Conservation (phyloP, 2,888 invertebrate species). For the Lithosia quadra region DNA sequence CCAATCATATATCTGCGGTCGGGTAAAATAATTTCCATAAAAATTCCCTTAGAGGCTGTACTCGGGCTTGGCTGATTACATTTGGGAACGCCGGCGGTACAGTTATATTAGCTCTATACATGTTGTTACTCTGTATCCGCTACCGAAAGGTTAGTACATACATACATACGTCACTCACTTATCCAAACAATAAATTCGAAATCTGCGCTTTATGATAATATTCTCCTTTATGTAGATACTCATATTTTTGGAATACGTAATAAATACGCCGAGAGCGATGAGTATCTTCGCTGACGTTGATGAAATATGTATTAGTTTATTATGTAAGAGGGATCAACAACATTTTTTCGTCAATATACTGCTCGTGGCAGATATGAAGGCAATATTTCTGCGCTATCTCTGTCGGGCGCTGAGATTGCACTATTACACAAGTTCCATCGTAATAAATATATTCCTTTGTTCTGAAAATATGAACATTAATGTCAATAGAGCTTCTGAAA, state of each 20-base stretch:
- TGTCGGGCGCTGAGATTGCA: slow-evolving; percentile 73
- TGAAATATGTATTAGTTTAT: slow-evolving; percentile 74
- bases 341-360: slow-evolving; percentile 74
- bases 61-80: slow-evolving; percentile 59
- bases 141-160: neutral
- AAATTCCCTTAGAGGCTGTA: slow-evolving; percentile 52
- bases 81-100: slow-evolving; percentile 48
- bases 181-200: slow-evolving; percentile 16
- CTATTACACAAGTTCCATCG: slow-evolving; percentile 69
- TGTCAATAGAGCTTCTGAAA: slow-evolving; percentile 46
- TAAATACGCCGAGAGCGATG: slow-evolving; percentile 31
- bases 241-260: slow-evolving; percentile 32
- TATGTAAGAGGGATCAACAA: slow-evolving; percentile 68
- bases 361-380: slow-evolving; percentile 70
- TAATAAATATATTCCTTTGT: slow-evolving; percentile 53
- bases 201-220: slow-evolving; percentile 28
- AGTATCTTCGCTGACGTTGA: slow-evolving; percentile 57
- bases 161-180: slow-evolving; percentile 9
- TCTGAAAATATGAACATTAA: slow-evolving; percentile 50
- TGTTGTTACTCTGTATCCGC: neutral
- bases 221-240: slow-evolving; percentile 19
- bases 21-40: slow-evolving; percentile 65
- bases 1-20: slow-evolving; percentile 54
- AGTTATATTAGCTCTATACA: slow-evolving; percentile 18
- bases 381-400: slow-evolving; percentile 76